phyloP scores from a whole-genome alignment of 2,888 invertebrate species.

The Macroteleia sp. region DNA sequence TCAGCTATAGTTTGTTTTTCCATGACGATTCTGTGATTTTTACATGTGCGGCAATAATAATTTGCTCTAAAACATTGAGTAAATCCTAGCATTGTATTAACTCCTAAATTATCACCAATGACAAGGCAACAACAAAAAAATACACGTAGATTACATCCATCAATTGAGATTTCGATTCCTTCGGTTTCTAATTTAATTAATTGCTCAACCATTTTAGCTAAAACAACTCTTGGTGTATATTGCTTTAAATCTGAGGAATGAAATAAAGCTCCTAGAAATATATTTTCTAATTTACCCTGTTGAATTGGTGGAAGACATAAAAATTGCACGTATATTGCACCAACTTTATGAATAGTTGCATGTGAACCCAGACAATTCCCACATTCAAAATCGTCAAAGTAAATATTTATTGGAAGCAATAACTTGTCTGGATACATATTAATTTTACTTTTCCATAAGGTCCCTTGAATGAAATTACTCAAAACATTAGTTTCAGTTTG shows the following conservation, averaged over 20 bases:
- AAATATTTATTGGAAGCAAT: slow-evolving; percentile 50
- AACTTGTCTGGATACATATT: slow-evolving; percentile 23
- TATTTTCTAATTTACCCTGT: slow-evolving; percentile 34
- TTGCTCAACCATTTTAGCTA: slow-evolving; percentile 38
- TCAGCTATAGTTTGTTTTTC: slow-evolving; percentile 2
- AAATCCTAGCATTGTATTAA: slow-evolving; percentile 31
- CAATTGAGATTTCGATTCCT: slow-evolving; percentile 43
- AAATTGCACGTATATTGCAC: slow-evolving; percentile 50
- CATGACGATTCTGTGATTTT: not conserved
- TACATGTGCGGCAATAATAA: slow-evolving; percentile 18
- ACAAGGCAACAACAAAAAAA: slow-evolving; percentile 17
- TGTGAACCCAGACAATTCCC: slow-evolving; percentile 56
- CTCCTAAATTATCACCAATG: slow-evolving; percentile 35
- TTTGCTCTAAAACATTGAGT: slow-evolving; percentile 12
- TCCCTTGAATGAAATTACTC: too few species aligned
- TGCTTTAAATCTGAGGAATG: slow-evolving; percentile 40
- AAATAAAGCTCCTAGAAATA: slow-evolving; percentile 40
- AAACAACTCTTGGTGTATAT: slow-evolving; percentile 12
- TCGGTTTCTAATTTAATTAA: slow-evolving; percentile 40
- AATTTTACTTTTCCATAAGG: slow-evolving; percentile 23
- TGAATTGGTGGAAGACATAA: slow-evolving; percentile 49
- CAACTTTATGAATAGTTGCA: slow-evolving; percentile 41
- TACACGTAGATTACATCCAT: too few species aligned
- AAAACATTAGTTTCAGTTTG: too few species aligned
- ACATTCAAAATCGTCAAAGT: slow-evolving; percentile 61